Percentiles rank a stretch among this genome's conserved stretches.
These are phyloP conservation scores for Sebastiscus tertius DNA, from an alignment of 2,797 vertebrate genomes.

Conservation along the genomic window DNA sequence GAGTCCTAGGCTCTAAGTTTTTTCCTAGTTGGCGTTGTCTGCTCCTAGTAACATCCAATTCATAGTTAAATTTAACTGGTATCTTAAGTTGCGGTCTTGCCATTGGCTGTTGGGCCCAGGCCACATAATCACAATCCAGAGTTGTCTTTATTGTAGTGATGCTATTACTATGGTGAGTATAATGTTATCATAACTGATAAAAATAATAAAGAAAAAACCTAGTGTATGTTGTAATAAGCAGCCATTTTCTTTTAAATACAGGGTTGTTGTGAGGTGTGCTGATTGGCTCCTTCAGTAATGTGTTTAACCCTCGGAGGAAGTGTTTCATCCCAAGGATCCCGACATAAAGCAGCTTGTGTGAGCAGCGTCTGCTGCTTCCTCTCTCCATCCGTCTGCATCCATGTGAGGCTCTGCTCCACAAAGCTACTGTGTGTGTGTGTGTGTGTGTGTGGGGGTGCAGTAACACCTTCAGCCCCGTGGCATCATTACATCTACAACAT, in stretches of 20 bases:
- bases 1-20: too few species aligned
- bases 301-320: neutral
- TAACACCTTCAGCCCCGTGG: neutral
- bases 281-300: neutral
- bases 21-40: too few species aligned
- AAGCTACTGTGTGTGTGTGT: neutral
- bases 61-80: too few species aligned
- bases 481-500: constrained; percentile 12
- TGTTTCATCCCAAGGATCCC: neutral
- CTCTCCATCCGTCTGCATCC: neutral
- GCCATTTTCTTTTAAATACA: too few species aligned
- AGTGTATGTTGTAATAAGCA: too few species aligned
- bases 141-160: neutral
- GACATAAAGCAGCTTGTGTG: neutral
- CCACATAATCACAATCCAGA: neutral
- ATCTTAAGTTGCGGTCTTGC: too few species aligned
- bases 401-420: constrained; percentile 1
- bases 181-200: too few species aligned
- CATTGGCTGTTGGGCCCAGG: too few species aligned
- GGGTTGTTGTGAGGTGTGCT: neutral
- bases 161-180: neutral
- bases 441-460: too few species aligned
- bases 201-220: neutral
- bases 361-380: neutral
- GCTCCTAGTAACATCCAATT: too few species aligned